A percentile compares a stretch with the other conserved stretches of the same genome.
phyloP scores from a whole-genome alignment of 2,888 invertebrate species.

The Melieria omissa region DNA sequence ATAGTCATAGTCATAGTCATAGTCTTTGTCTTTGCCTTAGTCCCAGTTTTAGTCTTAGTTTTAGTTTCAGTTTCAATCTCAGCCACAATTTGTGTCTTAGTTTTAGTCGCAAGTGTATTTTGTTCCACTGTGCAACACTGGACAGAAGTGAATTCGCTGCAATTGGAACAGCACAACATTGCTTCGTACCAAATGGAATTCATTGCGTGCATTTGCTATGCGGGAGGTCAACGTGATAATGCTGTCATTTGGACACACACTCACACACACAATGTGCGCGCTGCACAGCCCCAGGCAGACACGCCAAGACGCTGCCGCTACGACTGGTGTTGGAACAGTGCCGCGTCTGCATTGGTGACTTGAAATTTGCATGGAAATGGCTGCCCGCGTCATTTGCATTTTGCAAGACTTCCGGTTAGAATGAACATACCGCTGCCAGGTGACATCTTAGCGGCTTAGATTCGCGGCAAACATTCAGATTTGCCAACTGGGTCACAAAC shows the following conservation, averaged over 20 bases:
- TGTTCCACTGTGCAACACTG: too few species aligned
- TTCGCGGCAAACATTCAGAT: slow-evolving; percentile 2
- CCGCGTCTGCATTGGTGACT: slow-evolving; percentile 21
- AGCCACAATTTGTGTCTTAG: too few species aligned
- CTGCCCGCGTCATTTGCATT: slow-evolving; percentile 42
- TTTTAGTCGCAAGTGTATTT: too few species aligned
- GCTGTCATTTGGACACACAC: slow-evolving; percentile 16
- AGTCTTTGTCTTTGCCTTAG: too few species aligned
- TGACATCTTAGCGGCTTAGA: too few species aligned
- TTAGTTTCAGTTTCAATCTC: too few species aligned
- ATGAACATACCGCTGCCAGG: background rate
- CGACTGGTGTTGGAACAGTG: background rate
- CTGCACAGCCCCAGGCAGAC: too few species aligned
- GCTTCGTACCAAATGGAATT: background rate
- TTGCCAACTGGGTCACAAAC: slow-evolving; percentile 32
- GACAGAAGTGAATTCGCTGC: too few species aligned
- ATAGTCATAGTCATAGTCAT: too few species aligned
- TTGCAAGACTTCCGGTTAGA: slow-evolving; percentile 45
- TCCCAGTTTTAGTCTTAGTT: too few species aligned
- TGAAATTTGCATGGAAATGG: slow-evolving; percentile 37
- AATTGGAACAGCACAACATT: too few species aligned
- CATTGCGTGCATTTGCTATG: slow-evolving; percentile 34
- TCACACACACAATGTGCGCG: background rate
- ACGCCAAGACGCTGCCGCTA: background rate
- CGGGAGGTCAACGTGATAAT: slow-evolving; percentile 47